Evolutionary conservation across 2,888 invertebrate genomes (phyloP), one percentile per base, ranked within the genome.

Genomic region (Chirona hameri): DNA sequence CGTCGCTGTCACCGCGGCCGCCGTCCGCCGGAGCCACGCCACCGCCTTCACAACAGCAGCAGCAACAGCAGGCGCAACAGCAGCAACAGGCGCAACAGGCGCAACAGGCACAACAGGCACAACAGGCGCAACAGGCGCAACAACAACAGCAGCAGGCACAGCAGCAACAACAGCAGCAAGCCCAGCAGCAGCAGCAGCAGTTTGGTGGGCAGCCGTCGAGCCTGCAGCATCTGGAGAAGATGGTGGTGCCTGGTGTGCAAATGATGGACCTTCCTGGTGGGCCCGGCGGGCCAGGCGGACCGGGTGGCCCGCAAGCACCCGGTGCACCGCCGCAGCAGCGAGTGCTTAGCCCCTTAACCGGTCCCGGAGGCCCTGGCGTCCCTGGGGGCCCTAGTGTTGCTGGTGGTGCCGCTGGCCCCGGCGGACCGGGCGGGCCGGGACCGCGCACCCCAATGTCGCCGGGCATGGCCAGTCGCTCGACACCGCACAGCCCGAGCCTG

Each of bases 161-260:
- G 12, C 15, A 12, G 52, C 52, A 52, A 52, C 52, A 79, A 24
- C 21, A 15, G 12, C 79, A 79, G 39, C 79, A 79, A 21, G 69
- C 69, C 4, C 60, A 72, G 21, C 79, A 79, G 21, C 80, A 80
- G 29, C 80, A 55, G 52, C 48, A 48, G 52, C 27, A 52, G 27
- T 27, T 27, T 14, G 83, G 82, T 14, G 84, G 83, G 72, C 55
- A 81, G 29, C 81, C 83, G 31, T 83, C 84, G 55, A 88, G 88
- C 85, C 86, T 88, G 82, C 88, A 88, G 84, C 88, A 88, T 84
- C 85, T 97, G 85, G 97, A 97, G 89, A 96, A 96, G 90, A 96
- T 97, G 96, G 96, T 97, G 15, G 93, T 96, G 91, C 97, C 97
- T 29, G 90, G 90, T 29, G 46, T 76, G 39, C 76, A 39, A 39